Base-by-base conservation (phyloP, 1,140 invertebrate genomes). In the Lepidostoma basale region DNA sequence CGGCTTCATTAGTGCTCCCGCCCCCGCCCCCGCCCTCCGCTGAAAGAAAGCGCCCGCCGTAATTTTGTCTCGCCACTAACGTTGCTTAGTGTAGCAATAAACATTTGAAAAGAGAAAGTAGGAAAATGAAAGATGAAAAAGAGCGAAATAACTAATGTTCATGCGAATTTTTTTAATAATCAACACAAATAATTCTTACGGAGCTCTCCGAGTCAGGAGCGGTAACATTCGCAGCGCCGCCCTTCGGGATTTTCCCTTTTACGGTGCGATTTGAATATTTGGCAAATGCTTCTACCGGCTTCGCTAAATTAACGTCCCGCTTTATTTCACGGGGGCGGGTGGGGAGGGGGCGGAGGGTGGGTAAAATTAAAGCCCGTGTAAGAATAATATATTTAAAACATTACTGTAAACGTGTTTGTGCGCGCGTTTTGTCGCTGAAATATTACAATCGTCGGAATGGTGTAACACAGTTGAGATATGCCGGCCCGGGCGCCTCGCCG, bases 141-240 rank as follows among this genome's bases (percentile, higher is more conserved):
- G 62, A 71, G 64, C 18, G 52, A 71, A 68, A 68, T 72, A 72
- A 72, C 60, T 72, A 72, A 68, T 68, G 69, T 68, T 67, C 69
- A 59, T 39, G 65, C 47, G 66, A 68, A 67, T 72, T 72, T 65
- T 72, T 68, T 72, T 72, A 72, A 68, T 72, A 72, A 72, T 72
- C 65, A 65, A 68, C 65, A 67, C 59, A 72, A 72, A 72, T 72
- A 68, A 72, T 68, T 72, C 62, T 63, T 65, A 33, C 58, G 30
- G 20, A 40, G 6, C 47, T 18, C 45, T 16, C 20, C 20, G 10
- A 26, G 30, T 45, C 54, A 56, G 22, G n/a, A 58, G 23, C 56
- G 58, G 67, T 42, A 63, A 45, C 67, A 63, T 45, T 63, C 59
- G 20, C 6, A 42, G n/a, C 36, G 40, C 23, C 23, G 10, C 47